Evolutionary conservation across 2,113 vertebrate genomes (phyloP).

Genomic region (Octodon degus): DNA sequence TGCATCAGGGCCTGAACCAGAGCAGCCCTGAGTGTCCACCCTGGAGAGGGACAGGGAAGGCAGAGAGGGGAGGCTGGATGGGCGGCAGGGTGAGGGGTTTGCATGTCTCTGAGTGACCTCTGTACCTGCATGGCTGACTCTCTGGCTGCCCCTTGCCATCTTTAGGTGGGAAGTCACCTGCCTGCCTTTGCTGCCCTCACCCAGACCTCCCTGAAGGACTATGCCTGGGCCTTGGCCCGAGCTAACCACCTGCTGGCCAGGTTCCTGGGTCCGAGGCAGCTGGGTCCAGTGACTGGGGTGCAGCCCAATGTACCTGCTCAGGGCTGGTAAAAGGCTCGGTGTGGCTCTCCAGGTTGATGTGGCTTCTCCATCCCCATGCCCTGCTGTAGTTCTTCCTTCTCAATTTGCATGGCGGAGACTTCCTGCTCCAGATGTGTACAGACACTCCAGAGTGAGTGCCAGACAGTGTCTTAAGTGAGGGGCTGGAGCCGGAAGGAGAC

Average conservation of each 20-base stretch:
- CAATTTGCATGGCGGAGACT: background rate
- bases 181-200: background rate
- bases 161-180: background rate
- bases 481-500: background rate
- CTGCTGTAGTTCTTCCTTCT: background rate
- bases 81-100: background rate
- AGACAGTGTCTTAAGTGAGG: background rate
- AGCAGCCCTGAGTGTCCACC: too few relatives aligned
- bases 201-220: background rate
- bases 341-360: too few relatives aligned
- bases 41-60: rapidly evolving
- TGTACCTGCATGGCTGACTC: background rate
- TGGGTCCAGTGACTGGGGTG: background rate
- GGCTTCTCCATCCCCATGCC: background rate
- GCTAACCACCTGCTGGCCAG: background rate
- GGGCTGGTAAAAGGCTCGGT: background rate
- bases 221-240: background rate
- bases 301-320: background rate
- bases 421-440: background rate
- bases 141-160: background rate
- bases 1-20: rapidly evolving
- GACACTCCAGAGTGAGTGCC: background rate
- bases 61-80: background rate
- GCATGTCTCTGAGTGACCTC: too few relatives aligned
- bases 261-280: background rate